Percentiles rank a stretch among this genome's conserved stretches.
Evolutionary conservation across 2,888 invertebrate species (phyloP).

Genomic region (Gymnosoma rotundatum): DNA sequence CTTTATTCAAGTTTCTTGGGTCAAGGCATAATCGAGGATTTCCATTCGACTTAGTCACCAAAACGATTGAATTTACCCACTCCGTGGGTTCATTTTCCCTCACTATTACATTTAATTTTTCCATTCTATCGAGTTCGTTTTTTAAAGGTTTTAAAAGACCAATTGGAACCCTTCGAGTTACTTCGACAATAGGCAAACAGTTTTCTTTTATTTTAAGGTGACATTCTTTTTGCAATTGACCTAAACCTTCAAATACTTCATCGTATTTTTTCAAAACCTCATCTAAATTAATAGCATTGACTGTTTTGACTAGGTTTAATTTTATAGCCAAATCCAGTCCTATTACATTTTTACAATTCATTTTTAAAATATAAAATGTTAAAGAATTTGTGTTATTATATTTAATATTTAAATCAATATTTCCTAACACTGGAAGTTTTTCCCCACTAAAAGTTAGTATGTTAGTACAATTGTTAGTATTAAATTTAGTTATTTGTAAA

Average conservation of each 20-base stretch:
- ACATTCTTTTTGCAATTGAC: slow-evolving; percentile 34
- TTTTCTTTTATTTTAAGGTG: slow-evolving; percentile 39
- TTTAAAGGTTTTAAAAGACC: slow-evolving; percentile 30
- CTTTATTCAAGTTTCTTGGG: neutral
- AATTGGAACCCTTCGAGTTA: slow-evolving; percentile 23
- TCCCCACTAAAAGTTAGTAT: slow-evolving; percentile 45
- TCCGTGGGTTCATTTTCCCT: slow-evolving; percentile 4
- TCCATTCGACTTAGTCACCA: neutral
- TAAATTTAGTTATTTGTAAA: slow-evolving; percentile 1
- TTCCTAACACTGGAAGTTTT: slow-evolving; percentile 31
- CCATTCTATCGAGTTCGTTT: slow-evolving; percentile 36
- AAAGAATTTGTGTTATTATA: neutral
- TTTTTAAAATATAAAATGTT: neutral
- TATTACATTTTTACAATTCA: slow-evolving; percentile 9
- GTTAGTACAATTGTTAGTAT: too few species aligned
- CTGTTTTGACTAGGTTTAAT: too few species aligned
- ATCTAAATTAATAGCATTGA: neutral
- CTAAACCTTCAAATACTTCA: slow-evolving; percentile 37
- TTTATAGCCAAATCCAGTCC: neutral
- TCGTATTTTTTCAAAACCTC: neutral
- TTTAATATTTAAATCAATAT: neutral
- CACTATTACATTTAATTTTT: slow-evolving; percentile 23
- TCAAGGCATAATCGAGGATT: neutral
- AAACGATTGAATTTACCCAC: neutral
- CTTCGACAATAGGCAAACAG: slow-evolving; percentile 24